Percentiles rank a stretch among this genome's conserved stretches.
Conservation (phyloP, 2,888 invertebrate genomes). For the Steromphala cineraria region DNA sequence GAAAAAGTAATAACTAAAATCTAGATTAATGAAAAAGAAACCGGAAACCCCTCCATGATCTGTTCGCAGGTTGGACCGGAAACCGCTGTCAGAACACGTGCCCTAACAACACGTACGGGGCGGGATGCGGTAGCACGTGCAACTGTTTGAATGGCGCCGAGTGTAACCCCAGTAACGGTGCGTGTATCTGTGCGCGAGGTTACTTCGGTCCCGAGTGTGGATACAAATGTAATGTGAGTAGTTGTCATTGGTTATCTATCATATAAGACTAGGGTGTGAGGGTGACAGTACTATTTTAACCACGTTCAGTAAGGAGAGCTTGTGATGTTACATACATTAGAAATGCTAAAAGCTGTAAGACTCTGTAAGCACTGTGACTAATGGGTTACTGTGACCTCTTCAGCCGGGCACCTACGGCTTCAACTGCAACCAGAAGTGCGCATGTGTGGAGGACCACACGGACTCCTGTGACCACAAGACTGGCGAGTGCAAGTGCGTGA, state of each 20-base stretch:
- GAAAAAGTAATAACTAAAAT: background rate
- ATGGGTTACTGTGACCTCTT: background rate
- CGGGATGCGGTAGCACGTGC: constrained; percentile 16
- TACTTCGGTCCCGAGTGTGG: constrained; percentile 23
- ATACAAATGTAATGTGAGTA: constrained; percentile 20
- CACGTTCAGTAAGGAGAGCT: too few relatives aligned
- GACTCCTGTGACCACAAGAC: constrained; percentile 46
- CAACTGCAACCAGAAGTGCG: constrained; percentile 44
- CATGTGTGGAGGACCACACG: constrained; percentile 39
- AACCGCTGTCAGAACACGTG: constrained; percentile 24
- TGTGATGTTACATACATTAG: too few relatives aligned
- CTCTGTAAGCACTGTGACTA: background rate
- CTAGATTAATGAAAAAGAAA: background rate
- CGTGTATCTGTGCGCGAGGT: constrained; percentile 31
- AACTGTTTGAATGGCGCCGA: constrained; percentile 25
- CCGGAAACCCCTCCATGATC: too few relatives aligned
- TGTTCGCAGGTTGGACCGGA: constrained; percentile 28
- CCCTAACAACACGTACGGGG: constrained; percentile 11
- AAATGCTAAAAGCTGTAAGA: background rate
- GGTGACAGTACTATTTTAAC: too few relatives aligned
- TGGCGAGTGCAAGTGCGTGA: constrained; percentile 36
- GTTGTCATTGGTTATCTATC: background rate
- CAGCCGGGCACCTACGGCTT: constrained; percentile 46
- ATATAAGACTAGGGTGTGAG: too few relatives aligned
- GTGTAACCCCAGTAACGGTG: constrained; percentile 29